Evolutionary conservation across 92 coral and sea anemone species (phyloP).

Genomic region (Zoanthus sociatus): DNA sequence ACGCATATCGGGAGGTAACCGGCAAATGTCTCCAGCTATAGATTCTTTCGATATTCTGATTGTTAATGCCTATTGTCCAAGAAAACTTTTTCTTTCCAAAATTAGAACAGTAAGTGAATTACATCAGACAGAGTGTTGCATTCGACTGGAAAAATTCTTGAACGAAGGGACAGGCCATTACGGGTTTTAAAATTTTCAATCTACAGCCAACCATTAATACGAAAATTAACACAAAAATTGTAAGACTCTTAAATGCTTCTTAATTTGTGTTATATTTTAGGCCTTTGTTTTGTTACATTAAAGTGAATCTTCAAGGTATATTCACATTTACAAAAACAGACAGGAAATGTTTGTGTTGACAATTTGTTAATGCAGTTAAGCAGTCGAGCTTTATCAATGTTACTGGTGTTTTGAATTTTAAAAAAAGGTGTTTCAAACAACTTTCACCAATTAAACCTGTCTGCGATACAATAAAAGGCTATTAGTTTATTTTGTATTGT

Average conservation of each 20-base stretch:
- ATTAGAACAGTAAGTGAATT: neutral
- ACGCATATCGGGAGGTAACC: neutral
- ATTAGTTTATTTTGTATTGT: too few relatives aligned
- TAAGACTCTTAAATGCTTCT: too few relatives aligned
- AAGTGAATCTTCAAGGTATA: neutral
- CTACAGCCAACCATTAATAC: neutral
- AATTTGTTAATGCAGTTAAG: too few relatives aligned
- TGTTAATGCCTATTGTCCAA: neutral
- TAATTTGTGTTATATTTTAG: neutral
- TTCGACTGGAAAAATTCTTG: neutral
- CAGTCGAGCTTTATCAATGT: too few relatives aligned
- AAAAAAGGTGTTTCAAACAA: too few relatives aligned
- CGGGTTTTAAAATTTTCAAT: neutral
- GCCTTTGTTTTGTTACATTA: neutral
- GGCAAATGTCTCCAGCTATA: neutral
- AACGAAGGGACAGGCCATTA: neutral
- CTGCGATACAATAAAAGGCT: too few relatives aligned
- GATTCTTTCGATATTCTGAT: neutral
- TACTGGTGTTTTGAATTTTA: too few relatives aligned
- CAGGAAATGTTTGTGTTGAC: neutral
- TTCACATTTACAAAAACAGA: neutral
- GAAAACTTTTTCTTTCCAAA: neutral
- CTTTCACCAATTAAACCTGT: too few relatives aligned
- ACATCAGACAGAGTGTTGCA: neutral
- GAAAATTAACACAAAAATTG: too few relatives aligned